Evolutionary conservation across 2,113 vertebrate species (phyloP), one percentile per base, ranked within the genome.

Genomic region (Speoplatyrhinus poulsoni): DNA sequence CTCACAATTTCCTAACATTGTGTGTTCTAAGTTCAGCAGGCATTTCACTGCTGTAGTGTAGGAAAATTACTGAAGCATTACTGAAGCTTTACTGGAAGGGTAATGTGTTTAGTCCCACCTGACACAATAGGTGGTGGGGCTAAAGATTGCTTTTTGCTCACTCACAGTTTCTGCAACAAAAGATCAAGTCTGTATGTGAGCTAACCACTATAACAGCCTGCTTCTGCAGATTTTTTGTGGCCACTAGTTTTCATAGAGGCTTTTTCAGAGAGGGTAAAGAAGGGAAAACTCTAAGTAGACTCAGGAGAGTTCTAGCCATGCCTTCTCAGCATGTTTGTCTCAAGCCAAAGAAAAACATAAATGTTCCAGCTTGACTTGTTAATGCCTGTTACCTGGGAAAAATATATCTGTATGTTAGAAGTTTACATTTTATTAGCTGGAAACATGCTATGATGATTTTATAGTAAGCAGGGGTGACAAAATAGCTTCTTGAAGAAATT

Each of bases 151-250:
- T n/a, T 76, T 76, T 73, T 56, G 50, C 72, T 72, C 65, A 36
- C 26, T 47, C 47, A 26, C 71, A 46, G 70, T 75, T 76, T 62
- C 65, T 77, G 60, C 19, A 26, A 46, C 33, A 68, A 69, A 60
- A 77, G 54, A 70, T 62, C 13, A 48, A 10, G 64, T 56, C 72
- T 60, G 75, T 65, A 71, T 60, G 62, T 62, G 50, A 81, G 60
- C 58, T 73, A 73, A 76, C 26, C 26, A 26, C 26, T 26, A 72
- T 67, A 67, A 26, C 57, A 69, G 55, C 65, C 48, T 62, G 46
- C 41, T 59, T 67, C 50, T 71, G 36, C 73, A 67, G 73, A 66
- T 64, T 36, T 26, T 3, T 59, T 63, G 62, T 54, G 62, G 77
- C 73, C 67, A 68, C 64, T 53, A 32, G 47, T 55, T 80, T 82